Percentiles rank a stretch among this genome's conserved stretches.
These are phyloP conservation scores for Drosophila grimshawi DNA, from an alignment of 1,140 invertebrate genomes.

Conservation along the genomic window DNA sequence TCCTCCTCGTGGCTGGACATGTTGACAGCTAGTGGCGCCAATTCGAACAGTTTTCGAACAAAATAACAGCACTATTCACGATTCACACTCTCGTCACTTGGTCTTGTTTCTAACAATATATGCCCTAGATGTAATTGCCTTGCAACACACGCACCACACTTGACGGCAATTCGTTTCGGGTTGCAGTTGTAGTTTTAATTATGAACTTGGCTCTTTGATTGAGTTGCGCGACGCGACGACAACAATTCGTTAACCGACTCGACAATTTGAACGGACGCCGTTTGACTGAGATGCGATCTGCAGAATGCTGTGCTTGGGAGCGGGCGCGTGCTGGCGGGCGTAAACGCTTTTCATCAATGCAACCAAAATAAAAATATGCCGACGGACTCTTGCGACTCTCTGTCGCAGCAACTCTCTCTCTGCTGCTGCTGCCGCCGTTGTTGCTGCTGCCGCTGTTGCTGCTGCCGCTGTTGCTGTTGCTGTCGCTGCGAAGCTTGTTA, in stretches of 20 bases:
- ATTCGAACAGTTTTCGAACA: conserved; percentile 41
- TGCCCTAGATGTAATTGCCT: neutral
- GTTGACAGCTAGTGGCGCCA: conserved; percentile 69
- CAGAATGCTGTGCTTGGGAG: conserved; percentile 59
- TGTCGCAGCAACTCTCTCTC: neutral
- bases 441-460: conserved; percentile 2
- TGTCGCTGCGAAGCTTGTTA: conserved; percentile 35
- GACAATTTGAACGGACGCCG: conserved; percentile 53
- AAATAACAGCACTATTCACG: neutral
- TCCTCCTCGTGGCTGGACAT: conserved; percentile 84
- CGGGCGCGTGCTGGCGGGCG: conserved; percentile 75
- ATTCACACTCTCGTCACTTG: conserved; percentile 16
- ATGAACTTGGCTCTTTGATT: conserved; percentile 21
- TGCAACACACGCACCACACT: too few relatives aligned
- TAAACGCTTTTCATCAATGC: conserved; percentile 80
- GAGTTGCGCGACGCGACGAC: conserved; percentile 29
- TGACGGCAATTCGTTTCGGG: neutral
- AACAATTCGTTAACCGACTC: conserved; percentile 44
- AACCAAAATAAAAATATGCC: conserved; percentile 63
- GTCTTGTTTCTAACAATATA: conserved; percentile 12
- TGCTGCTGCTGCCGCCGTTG: conserved; percentile 28
- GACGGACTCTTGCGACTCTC: conserved; percentile 42
- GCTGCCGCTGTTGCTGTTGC: conserved; percentile 12
- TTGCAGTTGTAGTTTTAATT: conserved; percentile 48
- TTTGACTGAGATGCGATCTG: conserved; percentile 29